Evolutionary conservation across 1,140 invertebrate species (phyloP).

Genomic region (Grapholita molesta): DNA sequence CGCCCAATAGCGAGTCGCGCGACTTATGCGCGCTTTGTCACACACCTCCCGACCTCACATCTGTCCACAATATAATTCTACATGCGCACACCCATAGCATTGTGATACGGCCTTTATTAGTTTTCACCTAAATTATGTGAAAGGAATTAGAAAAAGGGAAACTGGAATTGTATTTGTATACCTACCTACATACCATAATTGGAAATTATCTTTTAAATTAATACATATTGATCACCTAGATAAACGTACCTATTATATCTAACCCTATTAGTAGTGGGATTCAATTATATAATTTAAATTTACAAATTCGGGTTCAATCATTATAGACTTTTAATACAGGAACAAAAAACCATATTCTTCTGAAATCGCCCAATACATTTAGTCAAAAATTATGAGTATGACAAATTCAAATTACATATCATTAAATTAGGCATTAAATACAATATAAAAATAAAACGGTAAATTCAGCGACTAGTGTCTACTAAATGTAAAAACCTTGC

Average conservation of each 20-base stretch:
- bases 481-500: background rate
- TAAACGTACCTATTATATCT: no score
- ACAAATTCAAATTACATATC: no score
- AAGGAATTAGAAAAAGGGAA: background rate
- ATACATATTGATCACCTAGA: background rate
- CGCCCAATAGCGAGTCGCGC: conserved; percentile 49
- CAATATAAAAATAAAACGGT: no score
- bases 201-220: background rate
- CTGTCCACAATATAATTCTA: conserved; percentile 38
- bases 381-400: no score
- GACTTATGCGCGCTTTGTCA: conserved; percentile 60
- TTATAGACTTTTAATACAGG: no score
- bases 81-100: conserved; percentile 55
- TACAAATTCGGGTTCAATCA: no score
- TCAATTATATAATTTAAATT: no score
- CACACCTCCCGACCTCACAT: conserved; percentile 50
- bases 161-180: background rate
- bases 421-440: no score
- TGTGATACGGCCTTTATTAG: conserved; percentile 40
- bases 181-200: background rate
- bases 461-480: background rate
- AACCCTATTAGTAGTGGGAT: no score
- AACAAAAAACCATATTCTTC: no score
- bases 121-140: conserved; percentile 8
- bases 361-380: no score